Base-by-base conservation (phyloP, 2,113 vertebrate genomes). In the Poecile atricapillus region DNA sequence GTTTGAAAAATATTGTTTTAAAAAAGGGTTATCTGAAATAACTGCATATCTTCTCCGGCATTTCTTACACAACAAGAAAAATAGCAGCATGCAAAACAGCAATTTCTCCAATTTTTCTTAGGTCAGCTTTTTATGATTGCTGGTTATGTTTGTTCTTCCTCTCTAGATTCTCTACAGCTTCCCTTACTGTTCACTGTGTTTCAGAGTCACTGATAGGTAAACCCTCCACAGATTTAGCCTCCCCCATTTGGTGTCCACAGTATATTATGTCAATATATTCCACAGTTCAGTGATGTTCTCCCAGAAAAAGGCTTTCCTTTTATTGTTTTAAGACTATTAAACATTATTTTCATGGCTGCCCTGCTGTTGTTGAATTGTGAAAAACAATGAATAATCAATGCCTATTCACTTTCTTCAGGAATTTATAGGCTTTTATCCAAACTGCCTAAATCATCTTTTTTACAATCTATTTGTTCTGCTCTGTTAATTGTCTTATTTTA, bases 331-430 rank as follows among this genome's bases (percentile, higher is more conserved):
- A 94, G 69, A 52, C 35, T 78, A 83, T 67, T 86, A 71, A n/a
- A 92, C 47, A 28, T 67, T 81, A 83, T 90, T 90, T 90, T 83
- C 76, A 89, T 90, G 79, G 60, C 83, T 89, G 35, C 33, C 27
- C 64, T 92, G 39, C 35, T 95, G 79, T 65, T 88, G 75, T 58
- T 77, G 43, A 59, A 89, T 92, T 2, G 0, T 90, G 52, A 71
- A 85, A 92, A 93, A 67, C 39, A 90, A 28, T 71, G 83, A 92
- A 92, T 67, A 95, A 96, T 96, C 96, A 94, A 96, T 96, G 75
- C 35, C 62, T 83, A 47, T 90, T 90, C 60, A 49, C 73, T 93
- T 97, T 83, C 25, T 85, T 81, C 44, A 71, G 73, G 60, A 89
- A 81, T 93, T 77, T 86, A 87, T 71, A 75, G 71, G 89, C 83